Base-by-base conservation (phyloP, 2,113 vertebrate genomes). In the Psilopogon haemacephalus region DNA sequence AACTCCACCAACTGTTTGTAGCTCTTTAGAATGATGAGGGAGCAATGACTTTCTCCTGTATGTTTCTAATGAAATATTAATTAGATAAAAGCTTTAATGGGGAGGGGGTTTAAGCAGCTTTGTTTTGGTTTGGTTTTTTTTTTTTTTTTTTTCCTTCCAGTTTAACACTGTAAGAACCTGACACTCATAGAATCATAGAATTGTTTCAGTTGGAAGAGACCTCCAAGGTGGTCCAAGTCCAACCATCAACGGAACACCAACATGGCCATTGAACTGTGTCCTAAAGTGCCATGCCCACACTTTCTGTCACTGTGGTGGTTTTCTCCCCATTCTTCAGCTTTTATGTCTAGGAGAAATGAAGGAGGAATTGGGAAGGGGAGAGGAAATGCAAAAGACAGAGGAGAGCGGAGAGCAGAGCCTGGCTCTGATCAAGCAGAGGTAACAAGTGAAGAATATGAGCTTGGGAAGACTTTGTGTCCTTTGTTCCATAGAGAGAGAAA, bases 21-120 rank as follows among this genome's bases (percentile, higher is more conserved):
- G 92, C 71, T 86, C 14, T 58, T 73, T 32, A 73, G 60, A 93
- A 40, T 1, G 14, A 70, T 38, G 9, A 33, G 74, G 58, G 73
- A 73, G 62, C 50, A 86, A 71, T 24, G 15, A 17, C 42, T 46
- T 75, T 83, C 59, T 86, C 40, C 44, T n/a, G 19, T 50, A 71
- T 42, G 28, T 79, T 62, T 80, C 42, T 71, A 84, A 96, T 93
- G 67, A 95, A 94, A 95, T 94, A 90, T 94, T 93, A 95, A 95
- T 93, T 91, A 82, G 72, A 77, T 96, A 90, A 89, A 94, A 91
- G 89, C 89, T 94, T 67, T 93, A 69, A 88, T 91, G 44, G 19
- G 19, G 11, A 46, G 19, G 44, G 44, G 78, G 76, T 96, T 86
- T 60, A 80, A 90, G 56, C 15, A 11, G 54, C 26, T 54, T 50